Conservation (phyloP, 2,113 vertebrate genomes). For the Morone saxatilis region DNA sequence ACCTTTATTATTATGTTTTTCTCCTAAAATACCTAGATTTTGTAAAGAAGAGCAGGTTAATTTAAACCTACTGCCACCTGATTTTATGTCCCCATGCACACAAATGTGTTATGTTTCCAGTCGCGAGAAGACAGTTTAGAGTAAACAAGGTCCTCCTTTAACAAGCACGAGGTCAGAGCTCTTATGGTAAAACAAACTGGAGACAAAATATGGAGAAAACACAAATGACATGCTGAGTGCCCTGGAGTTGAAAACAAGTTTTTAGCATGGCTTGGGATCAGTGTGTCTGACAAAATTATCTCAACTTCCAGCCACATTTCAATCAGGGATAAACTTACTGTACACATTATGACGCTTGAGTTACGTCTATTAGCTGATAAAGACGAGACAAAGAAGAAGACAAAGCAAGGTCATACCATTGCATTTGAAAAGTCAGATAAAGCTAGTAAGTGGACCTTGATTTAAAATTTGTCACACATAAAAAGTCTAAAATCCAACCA, state of each 20-base stretch:
- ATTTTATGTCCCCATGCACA: background rate
- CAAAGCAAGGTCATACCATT: background rate
- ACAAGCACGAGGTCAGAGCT: background rate
- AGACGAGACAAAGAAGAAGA: too few species aligned
- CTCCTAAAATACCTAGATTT: background rate
- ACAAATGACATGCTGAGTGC: background rate
- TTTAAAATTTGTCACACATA: too few species aligned
- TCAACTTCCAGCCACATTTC: background rate
- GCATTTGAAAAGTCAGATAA: background rate
- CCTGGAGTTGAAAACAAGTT: background rate
- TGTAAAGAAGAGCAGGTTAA: too few species aligned
- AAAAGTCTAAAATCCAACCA: too few species aligned
- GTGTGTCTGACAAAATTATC: background rate
- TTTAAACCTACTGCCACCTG: background rate
- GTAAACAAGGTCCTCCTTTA: background rate
- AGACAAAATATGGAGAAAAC: background rate
- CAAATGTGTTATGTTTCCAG: background rate
- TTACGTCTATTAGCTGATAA: background rate
- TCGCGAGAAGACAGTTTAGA: background rate
- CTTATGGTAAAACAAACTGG: background rate
- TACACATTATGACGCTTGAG: background rate
- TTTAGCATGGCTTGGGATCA: background rate
- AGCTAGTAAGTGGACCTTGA: too few species aligned
- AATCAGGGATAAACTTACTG: background rate
- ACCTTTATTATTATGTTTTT: conserved; percentile 31